A percentile compares a stretch with the other conserved stretches of the same genome.
Evolutionary conservation across 2,797 vertebrate genomes (phyloP).

Genomic region (Sciaenops ocellatus): DNA sequence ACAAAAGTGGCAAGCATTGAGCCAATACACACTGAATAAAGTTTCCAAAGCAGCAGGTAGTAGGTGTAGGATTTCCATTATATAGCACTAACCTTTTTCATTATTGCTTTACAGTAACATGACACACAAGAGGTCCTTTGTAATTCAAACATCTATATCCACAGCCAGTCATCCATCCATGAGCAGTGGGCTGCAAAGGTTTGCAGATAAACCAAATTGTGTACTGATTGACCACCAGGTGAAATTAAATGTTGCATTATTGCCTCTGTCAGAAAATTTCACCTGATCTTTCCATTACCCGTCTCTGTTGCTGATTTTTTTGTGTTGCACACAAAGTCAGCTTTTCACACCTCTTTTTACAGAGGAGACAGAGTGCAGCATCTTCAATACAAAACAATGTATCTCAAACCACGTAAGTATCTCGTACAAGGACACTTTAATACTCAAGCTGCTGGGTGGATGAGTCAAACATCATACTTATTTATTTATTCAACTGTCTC

Average conservation of each 20-base stretch:
- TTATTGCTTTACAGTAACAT: slow-evolving; percentile 45
- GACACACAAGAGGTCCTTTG: not conserved
- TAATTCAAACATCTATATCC: slow-evolving; percentile 10
- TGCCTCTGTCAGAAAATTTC: slow-evolving; percentile 14
- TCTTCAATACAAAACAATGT: not conserved
- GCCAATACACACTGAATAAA: slow-evolving; percentile 51
- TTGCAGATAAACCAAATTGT: not conserved
- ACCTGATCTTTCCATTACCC: not conserved
- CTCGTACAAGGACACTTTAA: slow-evolving; percentile 31
- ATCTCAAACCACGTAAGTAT: not conserved
- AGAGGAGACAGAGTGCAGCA: slow-evolving; percentile 7
- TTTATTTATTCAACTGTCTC: slow-evolving; percentile 10
- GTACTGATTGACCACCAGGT: not conserved
- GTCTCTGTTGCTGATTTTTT: slow-evolving; percentile 15
- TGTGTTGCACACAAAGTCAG: slow-evolving; percentile 1
- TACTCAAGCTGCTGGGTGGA: not conserved
- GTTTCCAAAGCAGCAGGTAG: slow-evolving; percentile 60
- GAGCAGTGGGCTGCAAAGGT: not conserved
- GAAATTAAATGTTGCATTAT: slow-evolving; percentile 9
- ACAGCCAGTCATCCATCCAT: not conserved
- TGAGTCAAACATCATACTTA: not conserved
- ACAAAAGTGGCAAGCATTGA: slow-evolving; percentile 66
- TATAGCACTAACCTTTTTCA: slow-evolving; percentile 11
- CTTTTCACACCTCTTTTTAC: not conserved
- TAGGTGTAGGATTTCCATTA: slow-evolving; percentile 71